Base-by-base conservation (phyloP, 2,888 invertebrate genomes). In the Drosophila birchii region DNA sequence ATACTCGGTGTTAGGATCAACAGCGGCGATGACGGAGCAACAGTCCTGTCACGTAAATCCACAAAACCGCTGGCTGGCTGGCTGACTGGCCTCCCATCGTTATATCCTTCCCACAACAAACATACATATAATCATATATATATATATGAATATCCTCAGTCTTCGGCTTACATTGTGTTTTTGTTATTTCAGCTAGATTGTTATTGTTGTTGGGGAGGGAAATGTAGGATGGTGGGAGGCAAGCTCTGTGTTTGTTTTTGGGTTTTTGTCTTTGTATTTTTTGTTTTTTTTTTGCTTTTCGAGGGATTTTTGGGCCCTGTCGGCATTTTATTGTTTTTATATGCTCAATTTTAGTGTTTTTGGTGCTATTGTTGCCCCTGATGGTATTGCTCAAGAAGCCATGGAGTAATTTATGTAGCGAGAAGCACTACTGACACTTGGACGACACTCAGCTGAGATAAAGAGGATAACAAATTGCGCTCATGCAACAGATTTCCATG, bases 391-490 rank as follows among this genome's bases (percentile, higher is more conserved):
- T 71, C 63, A 72, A 75, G 71, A 77, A 66, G 77, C 76, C 69
- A 69, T 78, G 62, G 75, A 75, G 86, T 78, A 84, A 89, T 89
- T 89, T 80, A 78, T 89, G 77, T 89, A 75, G 89, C 82, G 85
- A 89, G 80, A 78, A 89, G 74, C 77, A 74, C 82, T 81, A 84
- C 76, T 78, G 85, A 77, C 87, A 85, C 84, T 88, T 75, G 70
- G 85, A 55, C 85, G 84, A 86, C 89, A 87, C 85, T 89, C 89
- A 89, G 85, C 88, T 87, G 78, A 89, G 83, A 79, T 85, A 88
- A 88, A 79, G 87, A 81, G 89, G 88, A 89, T 81, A 89, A 89
- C 82, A 89, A 86, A 86, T 88, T 79, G 89, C 78, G 88, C 82
- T 78, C 86, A 80, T 89, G 86, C 86, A 86, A 86, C 86, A 86